These are phyloP conservation scores for Nyctereutes procyonoides DNA, from an alignment of 2,113 vertebrate genomes.

Conservation along the genomic window DNA sequence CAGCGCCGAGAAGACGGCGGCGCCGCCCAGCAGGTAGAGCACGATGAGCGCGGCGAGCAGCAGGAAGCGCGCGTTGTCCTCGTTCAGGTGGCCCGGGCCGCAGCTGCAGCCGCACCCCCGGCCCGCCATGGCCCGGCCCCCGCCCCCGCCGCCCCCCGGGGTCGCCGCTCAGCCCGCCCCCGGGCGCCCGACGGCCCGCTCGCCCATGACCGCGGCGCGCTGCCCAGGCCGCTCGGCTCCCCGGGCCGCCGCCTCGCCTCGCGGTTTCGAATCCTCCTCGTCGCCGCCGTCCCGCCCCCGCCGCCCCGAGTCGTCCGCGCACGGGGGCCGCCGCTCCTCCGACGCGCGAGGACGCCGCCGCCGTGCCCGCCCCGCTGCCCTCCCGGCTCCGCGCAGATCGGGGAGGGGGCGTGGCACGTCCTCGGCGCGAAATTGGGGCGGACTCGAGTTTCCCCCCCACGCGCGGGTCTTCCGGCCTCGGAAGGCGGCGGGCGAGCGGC, in stretches of 20 bases:
- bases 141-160: not conserved
- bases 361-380: not conserved
- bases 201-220: slow-evolving; percentile 46
- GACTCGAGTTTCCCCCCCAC: not conserved
- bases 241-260: not conserved
- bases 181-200: not conserved
- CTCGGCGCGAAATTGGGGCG: not conserved
- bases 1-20: slow-evolving; percentile 96
- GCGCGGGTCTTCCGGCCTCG: not conserved
- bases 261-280: slow-evolving; percentile 58
- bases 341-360: not conserved
- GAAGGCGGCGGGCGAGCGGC: not conserved
- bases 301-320: too few relatives aligned
- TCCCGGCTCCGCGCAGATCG: not conserved
- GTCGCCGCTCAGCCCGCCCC: slow-evolving; percentile 9
- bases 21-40: slow-evolving; percentile 94
- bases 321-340: not conserved
- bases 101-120: slow-evolving; percentile 91
- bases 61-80: slow-evolving; percentile 96
- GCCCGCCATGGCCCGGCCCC: slow-evolving; percentile 90
- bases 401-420: slow-evolving; percentile 64
- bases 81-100: slow-evolving; percentile 89
- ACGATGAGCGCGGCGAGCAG: slow-evolving; percentile 93
- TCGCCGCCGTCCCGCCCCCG: not conserved
- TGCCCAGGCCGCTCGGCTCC: not conserved